A percentile compares a stretch with the other conserved stretches of the same genome.
phyloP scores from a whole-genome alignment of 2,797 vertebrate genomes.

The Tapirus indicus region DNA sequence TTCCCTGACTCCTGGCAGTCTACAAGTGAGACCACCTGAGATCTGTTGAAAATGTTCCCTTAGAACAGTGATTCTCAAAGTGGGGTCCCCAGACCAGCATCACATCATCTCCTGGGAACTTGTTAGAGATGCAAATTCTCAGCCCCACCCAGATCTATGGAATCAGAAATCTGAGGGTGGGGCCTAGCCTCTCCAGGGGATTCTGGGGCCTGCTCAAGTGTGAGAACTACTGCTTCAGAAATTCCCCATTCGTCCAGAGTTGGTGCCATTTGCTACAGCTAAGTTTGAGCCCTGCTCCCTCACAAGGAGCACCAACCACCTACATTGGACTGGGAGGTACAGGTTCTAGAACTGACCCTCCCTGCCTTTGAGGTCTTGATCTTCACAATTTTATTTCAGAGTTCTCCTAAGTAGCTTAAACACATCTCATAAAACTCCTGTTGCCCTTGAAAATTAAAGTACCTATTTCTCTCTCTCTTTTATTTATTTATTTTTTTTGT shows the following conservation, averaged over 20 bases:
- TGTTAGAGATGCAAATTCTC: neutral
- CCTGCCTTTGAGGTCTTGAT: neutral
- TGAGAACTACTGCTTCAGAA: neutral
- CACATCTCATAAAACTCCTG: neutral
- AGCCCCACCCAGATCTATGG: neutral
- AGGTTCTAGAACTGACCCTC: neutral
- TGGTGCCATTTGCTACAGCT: neutral
- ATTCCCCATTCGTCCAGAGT: neutral
- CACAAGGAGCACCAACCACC: neutral
- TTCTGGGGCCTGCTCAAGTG: neutral
- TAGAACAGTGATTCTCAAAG: neutral
- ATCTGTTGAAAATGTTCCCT: conserved; percentile 6
- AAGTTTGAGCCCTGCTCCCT: neutral
- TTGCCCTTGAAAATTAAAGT: conserved; percentile 27
- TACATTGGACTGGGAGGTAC: neutral
- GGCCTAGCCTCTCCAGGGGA: neutral
- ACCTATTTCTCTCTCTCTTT: too few species aligned
- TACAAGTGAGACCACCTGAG: neutral
- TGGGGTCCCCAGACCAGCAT: neutral
- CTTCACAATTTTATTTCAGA: neutral
- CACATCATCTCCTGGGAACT: neutral
- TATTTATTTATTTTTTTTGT: too few species aligned
- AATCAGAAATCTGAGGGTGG: neutral
- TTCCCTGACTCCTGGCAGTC: neutral
- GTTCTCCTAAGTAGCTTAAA: neutral